Conservation (phyloP, 2,113 vertebrate species). For the Burhinus bistriatus region DNA sequence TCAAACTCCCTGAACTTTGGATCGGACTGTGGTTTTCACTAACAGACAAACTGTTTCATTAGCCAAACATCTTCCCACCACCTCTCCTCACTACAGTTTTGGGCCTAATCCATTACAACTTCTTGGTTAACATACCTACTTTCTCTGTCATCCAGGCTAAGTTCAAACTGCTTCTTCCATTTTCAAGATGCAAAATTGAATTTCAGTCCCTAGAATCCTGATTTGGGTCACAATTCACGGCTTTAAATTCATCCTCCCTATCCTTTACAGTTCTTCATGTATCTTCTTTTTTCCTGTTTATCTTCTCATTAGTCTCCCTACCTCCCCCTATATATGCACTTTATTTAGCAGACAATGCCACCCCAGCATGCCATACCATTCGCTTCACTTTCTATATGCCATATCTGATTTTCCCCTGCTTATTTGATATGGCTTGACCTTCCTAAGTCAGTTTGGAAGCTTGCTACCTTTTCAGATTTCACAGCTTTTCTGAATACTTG, state of each 20-base stretch:
- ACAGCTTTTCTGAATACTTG: neutral
- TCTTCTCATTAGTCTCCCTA: neutral
- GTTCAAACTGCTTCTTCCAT: neutral
- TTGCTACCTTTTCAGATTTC: neutral
- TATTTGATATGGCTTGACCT: neutral
- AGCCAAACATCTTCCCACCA: neutral
- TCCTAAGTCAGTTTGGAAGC: neutral
- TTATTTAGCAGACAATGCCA: neutral
- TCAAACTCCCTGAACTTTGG: neutral
- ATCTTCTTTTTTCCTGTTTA: neutral
- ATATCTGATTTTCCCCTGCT: neutral
- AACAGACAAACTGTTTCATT: neutral
- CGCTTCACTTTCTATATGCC: neutral
- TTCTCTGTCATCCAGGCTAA: neutral
- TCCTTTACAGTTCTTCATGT: neutral
- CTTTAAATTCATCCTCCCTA: neutral
- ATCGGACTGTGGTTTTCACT: neutral
- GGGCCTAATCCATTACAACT: neutral
- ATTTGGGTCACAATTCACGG: neutral
- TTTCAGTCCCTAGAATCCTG: neutral
- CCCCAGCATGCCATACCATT: neutral
- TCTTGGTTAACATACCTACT: neutral
- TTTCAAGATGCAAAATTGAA: neutral
- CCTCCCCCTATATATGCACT: neutral
- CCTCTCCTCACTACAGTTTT: neutral